Conservation (phyloP, 2,888 invertebrate genomes). For the Didymodactylos carnosus region DNA sequence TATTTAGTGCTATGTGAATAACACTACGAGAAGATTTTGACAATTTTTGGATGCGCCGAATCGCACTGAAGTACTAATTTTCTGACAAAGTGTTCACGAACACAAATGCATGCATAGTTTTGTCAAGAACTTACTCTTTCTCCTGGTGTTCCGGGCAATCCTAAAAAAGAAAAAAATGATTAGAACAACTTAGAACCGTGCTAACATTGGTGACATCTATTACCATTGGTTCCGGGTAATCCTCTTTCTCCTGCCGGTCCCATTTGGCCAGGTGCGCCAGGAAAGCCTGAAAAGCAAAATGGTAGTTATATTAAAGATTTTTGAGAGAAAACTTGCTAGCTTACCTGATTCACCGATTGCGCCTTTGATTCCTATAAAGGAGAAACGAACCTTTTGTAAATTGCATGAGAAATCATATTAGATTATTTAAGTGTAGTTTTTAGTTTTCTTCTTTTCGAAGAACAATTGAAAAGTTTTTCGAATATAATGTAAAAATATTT, state of each 20-base stretch:
- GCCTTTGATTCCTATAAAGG: constrained; percentile 5
- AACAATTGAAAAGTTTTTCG: background rate
- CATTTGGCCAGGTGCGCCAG: background rate
- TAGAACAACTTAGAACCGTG: background rate
- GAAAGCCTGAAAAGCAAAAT: background rate
- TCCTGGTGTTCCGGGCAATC: background rate
- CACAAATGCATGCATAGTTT: too few relatives aligned
- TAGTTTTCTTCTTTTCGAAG: too few relatives aligned
- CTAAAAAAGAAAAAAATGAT: background rate
- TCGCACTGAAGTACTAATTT: too few relatives aligned
- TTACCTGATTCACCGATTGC: constrained; percentile 8
- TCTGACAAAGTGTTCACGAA: too few relatives aligned
- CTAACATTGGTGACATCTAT: background rate
- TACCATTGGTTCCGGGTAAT: constrained; percentile 1
- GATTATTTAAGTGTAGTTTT: too few relatives aligned
- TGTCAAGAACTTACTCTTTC: background rate
- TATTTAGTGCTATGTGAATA: too few relatives aligned
- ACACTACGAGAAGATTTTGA: too few relatives aligned
- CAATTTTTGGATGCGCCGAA: too few relatives aligned
- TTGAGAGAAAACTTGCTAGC: background rate
- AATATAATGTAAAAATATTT: background rate
- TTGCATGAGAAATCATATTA: too few relatives aligned
- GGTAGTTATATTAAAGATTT: background rate
- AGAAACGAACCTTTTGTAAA: too few relatives aligned
- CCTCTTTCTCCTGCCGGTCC: constrained; percentile 5